Evolutionary conservation across 2,888 invertebrate species (phyloP).

Genomic region (Chalcosyrphus nemorum): DNA sequence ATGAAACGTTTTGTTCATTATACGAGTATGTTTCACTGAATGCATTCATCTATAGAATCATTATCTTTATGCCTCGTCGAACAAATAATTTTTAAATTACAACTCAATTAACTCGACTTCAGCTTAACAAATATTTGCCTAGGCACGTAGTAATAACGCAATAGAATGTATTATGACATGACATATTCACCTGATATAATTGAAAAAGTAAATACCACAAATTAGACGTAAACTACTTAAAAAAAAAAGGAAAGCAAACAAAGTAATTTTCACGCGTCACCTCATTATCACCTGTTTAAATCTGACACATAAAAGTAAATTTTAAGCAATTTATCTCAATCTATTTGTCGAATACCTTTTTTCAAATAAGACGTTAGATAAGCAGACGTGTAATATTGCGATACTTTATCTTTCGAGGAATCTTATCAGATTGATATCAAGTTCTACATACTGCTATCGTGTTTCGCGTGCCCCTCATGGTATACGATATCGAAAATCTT

Average conservation of each 20-base stretch:
- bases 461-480: neutral
- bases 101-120: neutral
- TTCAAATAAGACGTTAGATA: neutral
- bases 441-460: neutral
- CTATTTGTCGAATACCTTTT: neutral
- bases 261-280: neutral
- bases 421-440: constrained; percentile 13
- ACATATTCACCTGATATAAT: neutral
- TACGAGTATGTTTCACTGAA: no score
- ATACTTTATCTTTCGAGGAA: neutral
- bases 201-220: neutral
- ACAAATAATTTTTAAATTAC: neutral
- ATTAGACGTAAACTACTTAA: neutral
- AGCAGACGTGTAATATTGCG: neutral
- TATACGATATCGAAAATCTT: neutral
- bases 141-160: neutral
- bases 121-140: neutral
- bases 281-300: constrained; percentile 1
- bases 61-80: no score
- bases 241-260: neutral
- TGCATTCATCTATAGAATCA: no score
- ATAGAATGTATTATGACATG: neutral
- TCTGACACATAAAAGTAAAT: neutral
- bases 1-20: no score
- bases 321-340: constrained; percentile 5